Base-by-base conservation (phyloP, 64 coral and sea anemone genomes). In the Stichodactyla mertensii region DNA sequence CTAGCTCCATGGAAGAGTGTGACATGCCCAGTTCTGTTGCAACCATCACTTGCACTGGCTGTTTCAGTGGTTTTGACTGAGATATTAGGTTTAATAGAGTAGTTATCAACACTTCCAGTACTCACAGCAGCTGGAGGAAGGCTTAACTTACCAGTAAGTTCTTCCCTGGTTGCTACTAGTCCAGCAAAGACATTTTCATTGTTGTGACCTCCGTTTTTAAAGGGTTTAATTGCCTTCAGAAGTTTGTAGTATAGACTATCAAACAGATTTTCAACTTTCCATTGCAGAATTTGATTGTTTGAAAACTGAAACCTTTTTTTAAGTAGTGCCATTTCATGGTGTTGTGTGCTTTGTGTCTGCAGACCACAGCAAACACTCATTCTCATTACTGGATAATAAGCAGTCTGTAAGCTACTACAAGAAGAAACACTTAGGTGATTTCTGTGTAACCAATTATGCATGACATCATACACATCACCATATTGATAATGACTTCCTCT, bases 1-100 rank as follows among this genome's bases (percentile, higher is more conserved):
- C 93, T 87, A 55, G 97, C 97, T 78, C 93, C 88, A 54, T 74
- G 53, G 31, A 97, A 97, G 14, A 85, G 15, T 16, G 80, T 77
- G 11, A 89, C 91, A 85, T 85, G 85, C 31, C 86, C 91, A 52
- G 67, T 89, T 6, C 91, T 79, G 64, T 92, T 92, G n/a, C 91
- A 92, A 10, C 16, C 52, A 84, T 88, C 86, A n/a, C 52, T 88
- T 83, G 55, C 7, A 10, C 4, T 31, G 16, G 5, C 6, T 20
- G 45, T 64, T 60, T 19, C 7, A 4, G 31, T 80, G 6, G 51
- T 20, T 4, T 31, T 70, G 9, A 52, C n/a, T 7, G 78, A 18
- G 18, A 10, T 55, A 55, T 55, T 81, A 54, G 11, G 10, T 19
- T 80, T 55, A n/a, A 45, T 1, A 62, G 12, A 6, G 22, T 55